phyloP scores from a whole-genome alignment of 2,113 vertebrate genomes.

The Atrichornis clamosus region DNA sequence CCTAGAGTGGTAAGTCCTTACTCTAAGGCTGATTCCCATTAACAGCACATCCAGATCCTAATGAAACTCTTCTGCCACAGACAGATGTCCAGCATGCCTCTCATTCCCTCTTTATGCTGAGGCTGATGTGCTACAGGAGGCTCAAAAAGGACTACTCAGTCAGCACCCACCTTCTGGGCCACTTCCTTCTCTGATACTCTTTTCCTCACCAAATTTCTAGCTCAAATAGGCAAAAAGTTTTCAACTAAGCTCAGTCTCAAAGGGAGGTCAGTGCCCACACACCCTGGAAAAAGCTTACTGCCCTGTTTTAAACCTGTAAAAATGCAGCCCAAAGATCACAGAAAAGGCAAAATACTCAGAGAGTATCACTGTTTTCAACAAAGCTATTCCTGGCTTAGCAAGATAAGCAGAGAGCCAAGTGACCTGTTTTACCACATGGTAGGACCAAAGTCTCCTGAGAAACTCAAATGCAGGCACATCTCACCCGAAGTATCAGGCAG shows the following conservation, averaged over 20 bases:
- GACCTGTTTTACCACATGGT: not conserved
- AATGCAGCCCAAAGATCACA: not conserved
- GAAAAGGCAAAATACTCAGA: not conserved
- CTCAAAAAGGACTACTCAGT: not conserved
- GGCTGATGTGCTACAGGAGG: not conserved
- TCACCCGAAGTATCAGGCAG: not conserved
- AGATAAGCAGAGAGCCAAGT: not conserved
- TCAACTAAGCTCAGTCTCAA: not conserved
- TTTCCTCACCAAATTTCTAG: not conserved
- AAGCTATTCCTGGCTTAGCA: not conserved
- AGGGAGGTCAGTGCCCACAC: not conserved
- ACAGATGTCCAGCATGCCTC: not conserved
- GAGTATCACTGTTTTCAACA: not conserved
- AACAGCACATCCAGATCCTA: not conserved
- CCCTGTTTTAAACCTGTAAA: not conserved
- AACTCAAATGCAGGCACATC: not conserved
- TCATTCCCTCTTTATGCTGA: fast-evolving
- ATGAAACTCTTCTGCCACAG: not conserved
- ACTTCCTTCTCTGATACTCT: not conserved
- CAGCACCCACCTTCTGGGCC: not conserved
- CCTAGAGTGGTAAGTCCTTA: not conserved
- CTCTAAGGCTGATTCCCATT: not conserved
- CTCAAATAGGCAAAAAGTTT: not conserved
- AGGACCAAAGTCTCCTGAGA: not conserved
- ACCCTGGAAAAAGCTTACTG: not conserved